phyloP scores from a whole-genome alignment of 2,888 invertebrate genomes.

The Clostera curtula region DNA sequence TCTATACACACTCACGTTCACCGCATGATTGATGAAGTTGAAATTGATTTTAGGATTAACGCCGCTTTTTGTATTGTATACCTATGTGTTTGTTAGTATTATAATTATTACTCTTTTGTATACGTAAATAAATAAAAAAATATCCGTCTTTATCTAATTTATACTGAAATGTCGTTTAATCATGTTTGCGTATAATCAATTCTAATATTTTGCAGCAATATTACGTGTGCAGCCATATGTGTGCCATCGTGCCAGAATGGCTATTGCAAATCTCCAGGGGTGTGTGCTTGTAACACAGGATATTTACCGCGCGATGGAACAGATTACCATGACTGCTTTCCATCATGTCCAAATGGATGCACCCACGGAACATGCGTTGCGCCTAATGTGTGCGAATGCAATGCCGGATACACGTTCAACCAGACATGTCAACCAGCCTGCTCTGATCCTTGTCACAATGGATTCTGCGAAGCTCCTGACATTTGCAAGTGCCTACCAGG shows the following conservation, averaged over 20 bases:
- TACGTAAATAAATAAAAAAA: too few relatives aligned
- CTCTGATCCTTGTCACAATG: slow-evolving; percentile 12
- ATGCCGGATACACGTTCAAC: slow-evolving; percentile 10
- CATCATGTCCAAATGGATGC: slow-evolving; percentile 19
- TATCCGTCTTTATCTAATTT: too few relatives aligned
- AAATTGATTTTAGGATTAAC: too few relatives aligned
- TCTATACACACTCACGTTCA: too few relatives aligned
- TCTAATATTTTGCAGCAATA: slow-evolving; percentile 11
- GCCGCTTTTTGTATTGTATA: too few relatives aligned
- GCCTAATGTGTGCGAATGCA: slow-evolving; percentile 24
- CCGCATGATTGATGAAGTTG: too few relatives aligned
- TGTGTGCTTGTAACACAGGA: slow-evolving; percentile 13
- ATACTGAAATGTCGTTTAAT: too few relatives aligned
- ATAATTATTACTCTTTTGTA: too few relatives aligned
- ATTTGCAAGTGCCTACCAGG: slow-evolving; percentile 11
- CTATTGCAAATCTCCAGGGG: slow-evolving; percentile 22
- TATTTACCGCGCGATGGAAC: slow-evolving; percentile 4
- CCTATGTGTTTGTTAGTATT: too few relatives aligned
- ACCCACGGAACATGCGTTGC: slow-evolving; percentile 26
- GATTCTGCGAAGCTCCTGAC: slow-evolving; percentile 16
- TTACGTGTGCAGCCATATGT: slow-evolving; percentile 33
- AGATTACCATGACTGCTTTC: slow-evolving; percentile 9
- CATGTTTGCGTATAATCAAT: too few relatives aligned
- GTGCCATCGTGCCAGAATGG: slow-evolving; percentile 30
- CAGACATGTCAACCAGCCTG: slow-evolving; percentile 16